Evolutionary conservation across 2,888 invertebrate species (phyloP).

Genomic region (Timema podura): DNA sequence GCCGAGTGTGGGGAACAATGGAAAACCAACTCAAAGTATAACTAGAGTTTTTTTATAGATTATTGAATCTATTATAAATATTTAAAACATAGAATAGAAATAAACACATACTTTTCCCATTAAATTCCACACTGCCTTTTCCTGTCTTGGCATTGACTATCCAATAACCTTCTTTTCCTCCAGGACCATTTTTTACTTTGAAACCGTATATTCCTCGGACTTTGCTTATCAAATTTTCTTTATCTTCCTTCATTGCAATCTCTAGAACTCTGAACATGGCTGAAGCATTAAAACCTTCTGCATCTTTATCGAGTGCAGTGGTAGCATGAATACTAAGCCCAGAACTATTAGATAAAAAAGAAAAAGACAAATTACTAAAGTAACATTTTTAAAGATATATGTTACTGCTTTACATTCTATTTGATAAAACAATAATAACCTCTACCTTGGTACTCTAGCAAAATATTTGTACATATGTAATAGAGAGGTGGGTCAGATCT

Average conservation of each 20-base stretch:
- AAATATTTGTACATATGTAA: no score
- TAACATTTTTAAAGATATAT: no score
- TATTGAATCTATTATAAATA: no score
- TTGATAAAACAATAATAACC: no score
- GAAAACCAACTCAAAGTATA: no score
- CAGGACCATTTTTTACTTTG: slow-evolving; percentile 74
- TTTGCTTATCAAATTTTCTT: slow-evolving; percentile 76
- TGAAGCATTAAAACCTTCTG: slow-evolving; percentile 66
- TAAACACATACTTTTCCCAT: slow-evolving; percentile 54
- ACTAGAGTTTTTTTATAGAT: no score
- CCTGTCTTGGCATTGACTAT: slow-evolving; percentile 88
- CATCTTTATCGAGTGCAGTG: slow-evolving; percentile 37
- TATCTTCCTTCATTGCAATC: slow-evolving; percentile 74
- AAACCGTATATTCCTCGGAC: slow-evolving; percentile 88
- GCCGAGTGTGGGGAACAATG: no score
- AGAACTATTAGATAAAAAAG: neutral
- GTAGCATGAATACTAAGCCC: slow-evolving; percentile 12
- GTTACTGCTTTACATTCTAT: no score
- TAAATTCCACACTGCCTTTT: slow-evolving; percentile 78
- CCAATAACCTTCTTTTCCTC: slow-evolving; percentile 82
- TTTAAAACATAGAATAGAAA: no score
- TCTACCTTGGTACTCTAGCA: no score
- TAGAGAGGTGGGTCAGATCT: no score
- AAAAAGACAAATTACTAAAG: no score
- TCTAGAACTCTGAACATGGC: slow-evolving; percentile 78